Base-by-base conservation (phyloP, 2,797 vertebrate genomes). In the Sylvilagus floridanus region DNA sequence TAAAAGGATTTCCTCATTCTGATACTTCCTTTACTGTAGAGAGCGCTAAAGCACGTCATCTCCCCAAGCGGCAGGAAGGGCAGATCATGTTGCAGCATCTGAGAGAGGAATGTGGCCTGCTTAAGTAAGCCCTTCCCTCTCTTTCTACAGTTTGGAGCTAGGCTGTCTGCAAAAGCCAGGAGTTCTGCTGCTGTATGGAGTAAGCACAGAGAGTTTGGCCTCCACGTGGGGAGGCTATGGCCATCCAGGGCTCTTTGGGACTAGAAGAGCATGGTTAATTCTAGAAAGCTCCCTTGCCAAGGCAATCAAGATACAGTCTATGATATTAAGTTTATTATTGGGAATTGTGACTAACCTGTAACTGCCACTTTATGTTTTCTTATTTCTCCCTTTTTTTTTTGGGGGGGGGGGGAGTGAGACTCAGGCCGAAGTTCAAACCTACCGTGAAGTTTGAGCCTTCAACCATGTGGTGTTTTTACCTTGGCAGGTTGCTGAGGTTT, bases 1-100 rank as follows among this genome's bases (percentile, higher is more conserved):
- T 71, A 26, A 79, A 82, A 93, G 22, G 11, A 7, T 71, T 68
- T 95, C n/a, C 82, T 77, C 52, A 42, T 75, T 91, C 82, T 73
- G 14, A 77, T 28, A 42, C 30, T 81, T 90, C 62, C 66, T 91
- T 71, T 9, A 88, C 42, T 37, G 24, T 37, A 57, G 78, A 30
- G 42, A 60, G n/a, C 83, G 14, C 37, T 82, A 3, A 37, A 42
- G 7, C 42, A 42, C n/a, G n/a, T 66, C 76, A 90, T 90, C 63
- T 91, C 54, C 24, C 13, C 22, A 52, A n/a, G 50, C 1, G 32
- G 19, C 9, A 75, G 57, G 30, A 35, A 24, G 37, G 50, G 17
- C 7, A 22, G 17, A 16, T 37, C 14, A 76, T 42, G 21, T 19
- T 37, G 35, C 10, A 12, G 30, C 32, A 28, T 63, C 81, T 57